Evolutionary conservation across 2,797 vertebrate species (phyloP).

Genomic region (Pelochelys cantorii): DNA sequence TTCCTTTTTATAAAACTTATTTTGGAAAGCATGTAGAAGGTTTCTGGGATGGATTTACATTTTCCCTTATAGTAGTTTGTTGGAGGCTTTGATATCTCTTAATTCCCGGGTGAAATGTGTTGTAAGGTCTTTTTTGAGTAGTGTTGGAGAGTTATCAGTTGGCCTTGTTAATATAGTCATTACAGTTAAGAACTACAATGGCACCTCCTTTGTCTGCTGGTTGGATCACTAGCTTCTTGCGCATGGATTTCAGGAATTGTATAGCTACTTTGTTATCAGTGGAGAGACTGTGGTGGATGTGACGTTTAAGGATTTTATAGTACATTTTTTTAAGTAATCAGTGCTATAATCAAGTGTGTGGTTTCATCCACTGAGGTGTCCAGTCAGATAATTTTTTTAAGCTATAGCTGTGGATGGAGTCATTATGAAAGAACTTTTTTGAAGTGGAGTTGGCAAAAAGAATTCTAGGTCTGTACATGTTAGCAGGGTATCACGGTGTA

Average conservation of each 20-base stretch:
- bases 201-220: neutral
- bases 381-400: neutral
- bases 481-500: no score
- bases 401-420: neutral
- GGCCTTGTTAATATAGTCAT: neutral
- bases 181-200: neutral
- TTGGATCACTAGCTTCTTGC: neutral
- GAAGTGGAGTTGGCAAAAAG: no score
- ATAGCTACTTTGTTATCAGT: neutral
- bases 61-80: neutral
- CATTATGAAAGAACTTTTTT: no score
- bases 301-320: neutral
- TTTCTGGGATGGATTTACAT: neutral
- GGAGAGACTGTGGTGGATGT: neutral
- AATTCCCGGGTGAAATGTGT: neutral
- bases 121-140: neutral
- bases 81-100: neutral
- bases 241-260: neutral
- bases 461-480: no score
- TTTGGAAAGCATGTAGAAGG: neutral
- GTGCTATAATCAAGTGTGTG: neutral
- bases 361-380: neutral
- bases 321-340: neutral
- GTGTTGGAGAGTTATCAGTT: neutral
- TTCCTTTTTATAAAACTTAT: neutral